These are phyloP conservation scores for Ptilonorhynchus violaceus DNA, from an alignment of 2,113 vertebrate species.

Conservation along the genomic window DNA sequence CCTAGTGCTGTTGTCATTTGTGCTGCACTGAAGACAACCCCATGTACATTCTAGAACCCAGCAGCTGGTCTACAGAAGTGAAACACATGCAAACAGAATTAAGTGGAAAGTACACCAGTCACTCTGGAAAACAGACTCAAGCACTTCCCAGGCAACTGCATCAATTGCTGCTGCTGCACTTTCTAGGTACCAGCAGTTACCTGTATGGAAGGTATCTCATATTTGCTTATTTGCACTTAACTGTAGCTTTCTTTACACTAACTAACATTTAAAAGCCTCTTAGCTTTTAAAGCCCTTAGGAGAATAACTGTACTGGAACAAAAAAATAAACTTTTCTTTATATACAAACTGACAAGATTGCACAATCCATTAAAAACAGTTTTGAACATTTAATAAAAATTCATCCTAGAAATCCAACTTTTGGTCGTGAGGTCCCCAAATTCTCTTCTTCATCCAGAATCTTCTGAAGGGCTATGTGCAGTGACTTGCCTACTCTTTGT, in stretches of 20 bases:
- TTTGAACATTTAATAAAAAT: background rate
- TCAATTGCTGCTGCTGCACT: background rate
- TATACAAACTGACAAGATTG: background rate
- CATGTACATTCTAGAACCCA: background rate
- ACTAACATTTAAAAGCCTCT: background rate
- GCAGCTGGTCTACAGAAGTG: background rate
- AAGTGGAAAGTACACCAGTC: background rate
- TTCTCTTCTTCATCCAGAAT: conserved; percentile 86
- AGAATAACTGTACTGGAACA: background rate
- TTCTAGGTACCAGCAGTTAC: background rate
- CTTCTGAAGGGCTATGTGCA: conserved; percentile 84
- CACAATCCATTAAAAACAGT: background rate
- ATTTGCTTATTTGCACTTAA: background rate
- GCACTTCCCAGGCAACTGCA: background rate
- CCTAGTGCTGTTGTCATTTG: background rate
- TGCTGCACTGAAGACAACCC: background rate
- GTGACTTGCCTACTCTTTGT: conserved; percentile 86
- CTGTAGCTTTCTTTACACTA: background rate
- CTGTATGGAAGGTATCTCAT: background rate
- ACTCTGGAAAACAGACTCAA: background rate
- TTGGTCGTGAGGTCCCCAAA: conserved; percentile 82
- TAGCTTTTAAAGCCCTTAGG: no score
- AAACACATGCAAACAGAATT: background rate
- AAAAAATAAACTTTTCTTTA: background rate
- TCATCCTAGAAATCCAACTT: conserved; percentile 93